phyloP scores from a whole-genome alignment of 1,140 invertebrate species.

The Danaus plexippus region DNA sequence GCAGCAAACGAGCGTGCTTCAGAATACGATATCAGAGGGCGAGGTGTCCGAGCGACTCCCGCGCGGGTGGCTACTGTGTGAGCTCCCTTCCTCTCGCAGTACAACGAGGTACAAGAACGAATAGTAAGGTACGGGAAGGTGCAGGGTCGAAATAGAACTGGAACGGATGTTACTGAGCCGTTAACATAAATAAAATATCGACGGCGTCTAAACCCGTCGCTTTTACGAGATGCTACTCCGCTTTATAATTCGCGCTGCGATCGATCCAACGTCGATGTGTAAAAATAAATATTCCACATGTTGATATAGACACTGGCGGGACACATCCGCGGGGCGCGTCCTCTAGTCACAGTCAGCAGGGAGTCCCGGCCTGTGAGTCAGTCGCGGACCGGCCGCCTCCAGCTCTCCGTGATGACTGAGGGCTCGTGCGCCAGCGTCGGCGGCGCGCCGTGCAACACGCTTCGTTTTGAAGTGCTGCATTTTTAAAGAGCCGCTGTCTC shows the following conservation, averaged over 20 bases:
- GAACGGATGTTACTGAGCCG: conserved; percentile 47
- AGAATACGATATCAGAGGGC: conserved; percentile 69
- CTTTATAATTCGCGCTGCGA: conserved; percentile 40
- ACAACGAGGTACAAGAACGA: conserved; percentile 5
- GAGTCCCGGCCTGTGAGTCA: conserved; percentile 11
- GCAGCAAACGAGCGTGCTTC: conserved; percentile 57
- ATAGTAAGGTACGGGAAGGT: conserved; percentile 28
- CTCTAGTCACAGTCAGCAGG: too few relatives aligned
- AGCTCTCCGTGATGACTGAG: conserved; percentile 31
- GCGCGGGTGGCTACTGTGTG: conserved; percentile 26
- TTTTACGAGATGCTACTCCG: conserved; percentile 41
- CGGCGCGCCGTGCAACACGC: conserved; percentile 32
- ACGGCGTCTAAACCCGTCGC: conserved; percentile 42
- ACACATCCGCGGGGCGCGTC: too few relatives aligned
- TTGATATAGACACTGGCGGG: too few relatives aligned
- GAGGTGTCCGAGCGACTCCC: conserved; percentile 52
- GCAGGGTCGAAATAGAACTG: conserved; percentile 63
- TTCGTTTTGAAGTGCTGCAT: conserved; percentile 66
- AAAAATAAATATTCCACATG: conserved; percentile 37
- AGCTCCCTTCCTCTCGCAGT: conserved; percentile 42
- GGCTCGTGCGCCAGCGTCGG: conserved; percentile 56
- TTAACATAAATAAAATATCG: conserved; percentile 61
- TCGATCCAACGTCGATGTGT: conserved; percentile 46
- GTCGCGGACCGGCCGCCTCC: conserved; percentile 24
- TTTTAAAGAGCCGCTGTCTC: conserved; percentile 67